Base-by-base conservation (phyloP, 2,113 vertebrate genomes). In the Cichladusa arquata region DNA sequence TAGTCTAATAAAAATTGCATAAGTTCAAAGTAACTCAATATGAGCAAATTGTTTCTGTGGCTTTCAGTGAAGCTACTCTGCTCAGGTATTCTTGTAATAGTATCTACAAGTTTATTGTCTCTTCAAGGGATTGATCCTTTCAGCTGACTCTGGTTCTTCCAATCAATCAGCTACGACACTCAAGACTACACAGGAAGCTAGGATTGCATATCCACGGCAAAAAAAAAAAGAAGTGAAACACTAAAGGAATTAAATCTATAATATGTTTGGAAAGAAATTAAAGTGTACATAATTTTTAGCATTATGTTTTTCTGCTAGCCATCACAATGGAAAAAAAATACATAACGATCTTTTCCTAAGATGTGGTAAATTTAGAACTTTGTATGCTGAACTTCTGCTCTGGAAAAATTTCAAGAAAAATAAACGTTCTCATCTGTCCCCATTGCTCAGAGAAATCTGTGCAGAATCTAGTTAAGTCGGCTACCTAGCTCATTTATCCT, bases 1-100 rank as follows among this genome's bases (percentile, higher is more conserved):
- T 25, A 81, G 19, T 33, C 42, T 74, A 88, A 94, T 71, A 88
- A 93, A 93, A 88, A 60, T 86, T 90, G 34, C 53, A 85, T 82
- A 72, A 56, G n/a, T 80, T 85, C 57, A 51, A 26, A 92, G 82
- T 76, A 94, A 95, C 31, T 65, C 57, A 81, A 67, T 87, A 90
- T 28, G 33, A 88, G 66, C 9, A 92, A 92, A 93, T 51, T 20
- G 47, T 86, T 92, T 47, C 47, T 80, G 53, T 76, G 91, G 38
- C 66, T 92, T 93, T 90, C 61, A 60, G 44, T 51, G 34, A 50
- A 69, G 65, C 48, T 80, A 22, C 40, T 74, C 34, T 60, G 34
- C 38, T 51, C 34, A 64, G 38, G 24, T 6, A 28, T 90, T 88
- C 80, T 71, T 72, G 66, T 81, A 93, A 93, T 26, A 60, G 4